Evolutionary conservation across 2,113 vertebrate species (phyloP).

Genomic region (Siniperca knerii): DNA sequence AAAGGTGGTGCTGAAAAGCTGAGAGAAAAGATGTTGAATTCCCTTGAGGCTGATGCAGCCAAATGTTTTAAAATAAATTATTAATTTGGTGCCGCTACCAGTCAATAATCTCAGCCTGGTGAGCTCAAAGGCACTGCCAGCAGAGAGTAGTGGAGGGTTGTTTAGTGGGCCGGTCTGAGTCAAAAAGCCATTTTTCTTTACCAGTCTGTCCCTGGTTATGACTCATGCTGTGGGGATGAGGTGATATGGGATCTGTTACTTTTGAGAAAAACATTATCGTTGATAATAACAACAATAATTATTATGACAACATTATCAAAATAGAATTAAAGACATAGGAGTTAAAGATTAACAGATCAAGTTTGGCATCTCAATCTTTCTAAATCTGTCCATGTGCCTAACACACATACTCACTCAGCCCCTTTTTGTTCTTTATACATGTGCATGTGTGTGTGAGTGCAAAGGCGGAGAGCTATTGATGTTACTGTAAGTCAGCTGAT

Average conservation of each 20-base stretch:
- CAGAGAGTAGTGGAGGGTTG: no score
- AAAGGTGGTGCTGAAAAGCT: no score
- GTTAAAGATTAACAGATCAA: conserved; percentile 34
- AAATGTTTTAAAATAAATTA: no score
- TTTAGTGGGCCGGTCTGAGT: no score
- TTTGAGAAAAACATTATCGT: background rate
- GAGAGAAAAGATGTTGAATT: no score
- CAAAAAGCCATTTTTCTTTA: no score
- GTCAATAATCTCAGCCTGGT: no score
- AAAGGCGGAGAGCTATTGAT: conserved; percentile 9
- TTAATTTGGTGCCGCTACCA: no score
- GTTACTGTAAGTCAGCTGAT: conserved; percentile 23
- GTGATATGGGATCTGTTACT: background rate
- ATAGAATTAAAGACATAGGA: background rate
- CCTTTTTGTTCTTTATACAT: conserved; percentile 26
- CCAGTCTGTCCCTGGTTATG: background rate
- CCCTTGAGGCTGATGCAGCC: no score
- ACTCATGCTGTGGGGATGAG: no score
- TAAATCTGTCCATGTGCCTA: background rate
- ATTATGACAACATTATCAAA: background rate
- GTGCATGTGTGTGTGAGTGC: conserved; percentile 6
- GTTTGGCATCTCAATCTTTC: conserved; percentile 3
- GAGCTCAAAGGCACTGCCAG: no score
- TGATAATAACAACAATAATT: background rate
- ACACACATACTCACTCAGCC: background rate